Conservation (phyloP, 92 coral and sea anemone genomes). For the Epizoanthus stellaris region DNA sequence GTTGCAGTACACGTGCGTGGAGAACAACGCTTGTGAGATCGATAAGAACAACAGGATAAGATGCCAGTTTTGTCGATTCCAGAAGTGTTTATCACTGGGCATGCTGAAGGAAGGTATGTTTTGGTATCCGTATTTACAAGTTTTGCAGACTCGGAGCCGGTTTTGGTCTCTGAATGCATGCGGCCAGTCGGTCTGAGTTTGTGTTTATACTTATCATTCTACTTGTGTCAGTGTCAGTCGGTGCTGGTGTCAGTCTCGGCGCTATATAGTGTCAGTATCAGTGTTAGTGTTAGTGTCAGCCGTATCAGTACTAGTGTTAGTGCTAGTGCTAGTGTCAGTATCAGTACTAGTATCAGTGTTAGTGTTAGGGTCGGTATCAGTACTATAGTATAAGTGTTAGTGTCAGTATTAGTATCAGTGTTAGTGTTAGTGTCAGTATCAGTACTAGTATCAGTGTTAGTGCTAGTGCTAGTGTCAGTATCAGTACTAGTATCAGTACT, state of each 20-base stretch:
- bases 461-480: neutral
- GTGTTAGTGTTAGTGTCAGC: neutral
- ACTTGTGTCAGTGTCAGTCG: neutral
- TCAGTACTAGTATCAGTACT: too few relatives aligned
- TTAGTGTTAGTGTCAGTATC: neutral
- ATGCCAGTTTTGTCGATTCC: constrained; percentile 92
- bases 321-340: too few relatives aligned
- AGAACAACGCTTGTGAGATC: constrained; percentile 88
- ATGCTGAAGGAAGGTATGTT: constrained; percentile 90
- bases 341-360: neutral
- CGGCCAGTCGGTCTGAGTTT: neutral
- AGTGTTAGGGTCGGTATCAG: neutral
- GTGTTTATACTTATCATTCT: neutral
- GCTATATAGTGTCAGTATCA: neutral
- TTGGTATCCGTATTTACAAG: neutral
- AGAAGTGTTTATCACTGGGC: constrained; percentile 83
- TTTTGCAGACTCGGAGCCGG: neutral
- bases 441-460: too few relatives aligned
- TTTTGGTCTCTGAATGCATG: neutral
- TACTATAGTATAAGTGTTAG: neutral
- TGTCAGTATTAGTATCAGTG: neutral
- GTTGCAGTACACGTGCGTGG: constrained; percentile 88
- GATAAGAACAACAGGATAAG: constrained; percentile 90
- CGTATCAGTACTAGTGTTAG: too few relatives aligned
- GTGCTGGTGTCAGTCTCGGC: neutral